phyloP scores from a whole-genome alignment of 2,113 vertebrate species.

The Mystacornis crossleyi region DNA sequence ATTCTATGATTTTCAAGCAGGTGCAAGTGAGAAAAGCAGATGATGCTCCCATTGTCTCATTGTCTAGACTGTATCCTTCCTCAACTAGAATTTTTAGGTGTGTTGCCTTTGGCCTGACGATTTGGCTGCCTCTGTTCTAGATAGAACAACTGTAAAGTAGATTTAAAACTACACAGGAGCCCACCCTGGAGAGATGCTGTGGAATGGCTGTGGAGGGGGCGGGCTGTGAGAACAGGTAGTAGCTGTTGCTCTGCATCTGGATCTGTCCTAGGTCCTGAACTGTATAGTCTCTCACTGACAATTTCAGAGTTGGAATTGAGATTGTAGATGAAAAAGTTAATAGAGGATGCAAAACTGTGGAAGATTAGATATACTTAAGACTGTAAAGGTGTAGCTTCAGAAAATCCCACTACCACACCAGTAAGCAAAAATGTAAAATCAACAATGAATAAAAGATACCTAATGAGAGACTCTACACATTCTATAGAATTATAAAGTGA shows the following conservation, averaged over 20 bases:
- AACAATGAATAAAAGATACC: background rate
- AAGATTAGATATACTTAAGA: background rate
- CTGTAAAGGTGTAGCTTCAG: background rate
- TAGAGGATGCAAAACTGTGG: background rate
- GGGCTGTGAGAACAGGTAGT: fast-evolving
- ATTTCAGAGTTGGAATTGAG: background rate
- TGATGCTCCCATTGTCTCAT: background rate
- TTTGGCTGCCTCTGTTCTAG: background rate
- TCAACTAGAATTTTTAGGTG: background rate
- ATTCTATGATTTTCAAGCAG: background rate
- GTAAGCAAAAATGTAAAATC: background rate
- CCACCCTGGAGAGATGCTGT: background rate
- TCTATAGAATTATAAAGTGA: background rate
- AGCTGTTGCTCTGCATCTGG: background rate
- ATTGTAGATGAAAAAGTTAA: background rate
- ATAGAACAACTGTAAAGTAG: background rate
- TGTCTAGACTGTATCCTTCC: background rate
- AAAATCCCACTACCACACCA: background rate
- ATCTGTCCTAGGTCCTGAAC: constrained; percentile 63
- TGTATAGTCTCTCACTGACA: fast-evolving
- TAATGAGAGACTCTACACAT: background rate
- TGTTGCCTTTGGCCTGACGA: background rate
- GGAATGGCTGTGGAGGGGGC: background rate
- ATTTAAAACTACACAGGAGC: background rate
- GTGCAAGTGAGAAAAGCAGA: background rate